Conservation (phyloP, 2,888 invertebrate species). For the Coenonympha glycerion region DNA sequence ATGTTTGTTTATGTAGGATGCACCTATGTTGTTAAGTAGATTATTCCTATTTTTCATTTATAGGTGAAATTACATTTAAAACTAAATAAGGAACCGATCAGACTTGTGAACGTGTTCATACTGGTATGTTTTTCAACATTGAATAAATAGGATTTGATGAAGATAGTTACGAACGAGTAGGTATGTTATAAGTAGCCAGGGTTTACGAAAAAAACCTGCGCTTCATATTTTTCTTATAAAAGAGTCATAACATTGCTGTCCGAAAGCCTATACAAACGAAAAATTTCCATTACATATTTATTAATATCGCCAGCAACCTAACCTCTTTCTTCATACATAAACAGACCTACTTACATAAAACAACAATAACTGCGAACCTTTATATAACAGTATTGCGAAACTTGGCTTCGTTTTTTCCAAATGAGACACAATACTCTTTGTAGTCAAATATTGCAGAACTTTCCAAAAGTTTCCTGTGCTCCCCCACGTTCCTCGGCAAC, state of each 20-base stretch:
- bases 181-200: too few species aligned
- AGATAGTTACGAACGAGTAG: too few species aligned
- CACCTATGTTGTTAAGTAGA: too few species aligned
- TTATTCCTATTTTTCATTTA: too few species aligned
- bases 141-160: too few species aligned
- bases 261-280: background rate
- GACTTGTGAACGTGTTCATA: too few species aligned
- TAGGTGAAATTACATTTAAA: too few species aligned
- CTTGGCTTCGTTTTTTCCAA: background rate
- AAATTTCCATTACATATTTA: slow-evolving; percentile 11
- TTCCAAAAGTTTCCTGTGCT: background rate
- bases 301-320: slow-evolving; percentile 14
- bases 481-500: background rate
- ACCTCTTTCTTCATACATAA: slow-evolving; percentile 17
- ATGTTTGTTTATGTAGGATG: too few species aligned
- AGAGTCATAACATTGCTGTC: slow-evolving; percentile 2
- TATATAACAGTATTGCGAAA: slow-evolving; percentile 5
- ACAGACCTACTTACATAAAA: slow-evolving; percentile 24
- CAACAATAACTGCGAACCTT: slow-evolving; percentile 14
- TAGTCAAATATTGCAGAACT: slow-evolving; percentile 4
- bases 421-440: background rate
- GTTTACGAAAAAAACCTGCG: background rate
- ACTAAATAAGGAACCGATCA: too few species aligned
- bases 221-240: background rate
- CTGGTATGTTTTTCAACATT: too few species aligned